Base-by-base conservation (phyloP, 1,140 invertebrate genomes). In the Bombus waltoni region DNA sequence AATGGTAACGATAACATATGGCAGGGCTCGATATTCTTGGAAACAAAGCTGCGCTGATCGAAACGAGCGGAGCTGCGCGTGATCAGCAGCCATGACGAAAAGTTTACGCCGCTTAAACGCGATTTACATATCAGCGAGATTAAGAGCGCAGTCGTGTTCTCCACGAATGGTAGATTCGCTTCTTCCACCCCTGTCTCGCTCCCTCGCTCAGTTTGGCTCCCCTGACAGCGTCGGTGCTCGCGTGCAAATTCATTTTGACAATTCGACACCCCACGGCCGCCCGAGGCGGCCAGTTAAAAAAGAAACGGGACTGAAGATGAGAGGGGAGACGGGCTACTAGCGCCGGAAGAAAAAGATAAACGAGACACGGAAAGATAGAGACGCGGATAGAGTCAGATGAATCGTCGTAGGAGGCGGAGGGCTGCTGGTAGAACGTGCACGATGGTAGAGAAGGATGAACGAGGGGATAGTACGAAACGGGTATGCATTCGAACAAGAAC, bases 401-500 rank as follows among this genome's bases (percentile, higher is more conserved):
- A 65, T 86, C 47, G 73, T 57, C 4, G 42, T 9, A 28, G 35
- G 9, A 5, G 57, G 53, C 22, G 59, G 25, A 22, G 9, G 8
- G 28, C 6, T 10, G 70, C 18, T 13, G 38, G 32, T 59, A 22
- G 13, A 53, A 18, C 47, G 6, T 22, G 47, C 18, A 53, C 1
- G 6, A 53, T 4, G 28, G 8, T 32, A 44, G 57, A 25, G 18
- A 70, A 18, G 35, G 44, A 13, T 9, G 53, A 4, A 25, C 10
- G 53, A 35, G 28, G 25, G 11, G 74, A 38, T 77, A 40, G 68
- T 11, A 62, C 59, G 77, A 81, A 80, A 89, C 59, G 85, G 53
- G 47, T 72, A 62, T 81, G 79, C 82, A 85, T 87, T 85, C 71
- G 84, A 86, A 81, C 81, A 78, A 82, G 86, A 86, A 70, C 84